Percentiles rank a stretch among this genome's conserved stretches.
phyloP scores from a whole-genome alignment of 1,140 invertebrate genomes.

The Elymnias hypermnestra region DNA sequence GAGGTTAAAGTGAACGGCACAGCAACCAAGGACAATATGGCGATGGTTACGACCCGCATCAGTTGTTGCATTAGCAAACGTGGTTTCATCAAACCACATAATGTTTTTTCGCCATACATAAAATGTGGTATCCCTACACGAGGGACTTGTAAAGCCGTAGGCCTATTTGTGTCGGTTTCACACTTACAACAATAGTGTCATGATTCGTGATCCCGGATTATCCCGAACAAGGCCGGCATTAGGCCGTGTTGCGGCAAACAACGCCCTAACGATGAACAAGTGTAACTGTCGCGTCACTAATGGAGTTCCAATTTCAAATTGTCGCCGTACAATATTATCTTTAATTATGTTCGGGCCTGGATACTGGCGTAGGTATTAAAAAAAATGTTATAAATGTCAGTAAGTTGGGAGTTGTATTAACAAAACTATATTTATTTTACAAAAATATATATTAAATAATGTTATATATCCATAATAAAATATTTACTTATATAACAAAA shows the following conservation, averaged over 20 bases:
- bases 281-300: conserved; percentile 34
- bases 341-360: neutral
- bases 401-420: too few species aligned
- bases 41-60: too few species aligned
- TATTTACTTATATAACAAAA: too few species aligned
- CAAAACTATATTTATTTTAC: too few species aligned
- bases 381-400: too few species aligned
- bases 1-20: too few species aligned
- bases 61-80: too few species aligned
- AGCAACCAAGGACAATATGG: too few species aligned
- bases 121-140: neutral
- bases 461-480: too few species aligned
- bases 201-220: conserved; percentile 75
- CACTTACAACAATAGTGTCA: conserved; percentile 76
- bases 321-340: conserved; percentile 7
- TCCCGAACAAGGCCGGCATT: conserved; percentile 64
- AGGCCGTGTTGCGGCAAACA: conserved; percentile 69
- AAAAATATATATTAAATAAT: too few species aligned
- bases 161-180: conserved; percentile 76
- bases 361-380: neutral
- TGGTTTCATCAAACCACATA: too few species aligned
- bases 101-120: too few species aligned
- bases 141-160: conserved; percentile 60
- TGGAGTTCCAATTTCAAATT: conserved; percentile 27
- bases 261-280: conserved; percentile 64